A percentile compares a stretch with the other conserved stretches of the same genome.
Evolutionary conservation across 2,113 vertebrate genomes (phyloP).

Genomic region (Rhea americana): DNA sequence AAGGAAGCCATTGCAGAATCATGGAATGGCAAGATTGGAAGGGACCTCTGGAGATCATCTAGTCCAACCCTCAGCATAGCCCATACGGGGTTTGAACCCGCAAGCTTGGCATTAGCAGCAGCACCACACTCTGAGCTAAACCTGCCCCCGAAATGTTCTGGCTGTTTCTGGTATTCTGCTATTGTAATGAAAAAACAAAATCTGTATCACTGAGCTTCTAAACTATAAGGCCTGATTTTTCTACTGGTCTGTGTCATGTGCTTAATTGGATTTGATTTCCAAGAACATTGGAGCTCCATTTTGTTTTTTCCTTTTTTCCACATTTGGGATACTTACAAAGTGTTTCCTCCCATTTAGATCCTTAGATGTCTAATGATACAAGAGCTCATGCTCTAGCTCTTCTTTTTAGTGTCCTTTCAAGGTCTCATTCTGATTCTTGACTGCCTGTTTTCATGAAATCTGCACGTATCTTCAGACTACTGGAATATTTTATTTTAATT

Average conservation of each 20-base stretch:
- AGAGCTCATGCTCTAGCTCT: neutral
- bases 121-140: too few species aligned
- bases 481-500: neutral
- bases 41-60: too few species aligned
- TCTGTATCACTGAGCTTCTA: neutral
- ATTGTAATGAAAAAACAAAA: neutral
- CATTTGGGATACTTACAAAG: neutral
- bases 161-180: neutral
- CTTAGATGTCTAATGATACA: neutral
- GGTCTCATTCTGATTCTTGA: neutral
- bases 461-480: neutral
- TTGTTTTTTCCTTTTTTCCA: accelerated
- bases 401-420: neutral
- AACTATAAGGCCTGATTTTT: neutral
- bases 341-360: neutral
- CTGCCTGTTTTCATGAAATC: neutral
- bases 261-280: neutral
- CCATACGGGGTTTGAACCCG: too few species aligned
- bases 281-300: neutral
- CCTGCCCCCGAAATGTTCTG: neutral
- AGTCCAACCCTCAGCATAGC: too few species aligned
- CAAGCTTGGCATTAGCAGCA: too few species aligned
- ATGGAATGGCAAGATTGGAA: too few species aligned
- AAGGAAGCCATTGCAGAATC: neutral
- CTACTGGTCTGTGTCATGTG: neutral